Percentiles rank a stretch among this genome's conserved stretches.
Evolutionary conservation across 2,888 invertebrate species (phyloP).

Genomic region (Smittia aterrima): DNA sequence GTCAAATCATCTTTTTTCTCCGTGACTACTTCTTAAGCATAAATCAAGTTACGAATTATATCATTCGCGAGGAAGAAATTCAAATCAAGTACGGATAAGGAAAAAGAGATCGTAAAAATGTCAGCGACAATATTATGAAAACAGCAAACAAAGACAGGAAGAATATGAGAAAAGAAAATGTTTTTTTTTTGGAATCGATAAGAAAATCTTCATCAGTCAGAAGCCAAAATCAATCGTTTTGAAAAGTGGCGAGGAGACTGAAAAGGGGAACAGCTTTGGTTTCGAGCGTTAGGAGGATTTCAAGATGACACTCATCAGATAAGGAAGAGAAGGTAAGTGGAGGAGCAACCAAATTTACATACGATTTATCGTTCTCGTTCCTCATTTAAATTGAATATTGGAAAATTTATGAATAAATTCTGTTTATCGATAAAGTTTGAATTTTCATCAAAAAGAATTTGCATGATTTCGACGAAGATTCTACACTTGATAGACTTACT

Average conservation of each 20-base stretch:
- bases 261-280: too few species aligned
- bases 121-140: too few species aligned
- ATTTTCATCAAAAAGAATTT: neutral
- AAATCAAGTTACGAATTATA: neutral
- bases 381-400: conserved; percentile 29
- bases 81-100: neutral
- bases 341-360: neutral
- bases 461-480: neutral
- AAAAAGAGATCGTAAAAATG: too few species aligned
- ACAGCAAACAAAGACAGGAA: too few species aligned
- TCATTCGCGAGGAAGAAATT: neutral
- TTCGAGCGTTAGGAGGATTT: too few species aligned
- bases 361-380: neutral
- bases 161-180: too few species aligned
- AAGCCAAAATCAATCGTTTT: too few species aligned
- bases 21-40: neutral
- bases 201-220: too few species aligned
- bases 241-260: too few species aligned
- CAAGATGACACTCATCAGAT: too few species aligned
- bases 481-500: conserved; percentile 59
- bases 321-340: too few species aligned
- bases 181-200: too few species aligned
- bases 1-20: neutral
- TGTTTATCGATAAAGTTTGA: conserved; percentile 27
- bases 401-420: conserved; percentile 28